Evolutionary conservation across 2,113 vertebrate genomes (phyloP), one percentile per base, ranked within the genome.

Genomic region (Callipepla squamata): DNA sequence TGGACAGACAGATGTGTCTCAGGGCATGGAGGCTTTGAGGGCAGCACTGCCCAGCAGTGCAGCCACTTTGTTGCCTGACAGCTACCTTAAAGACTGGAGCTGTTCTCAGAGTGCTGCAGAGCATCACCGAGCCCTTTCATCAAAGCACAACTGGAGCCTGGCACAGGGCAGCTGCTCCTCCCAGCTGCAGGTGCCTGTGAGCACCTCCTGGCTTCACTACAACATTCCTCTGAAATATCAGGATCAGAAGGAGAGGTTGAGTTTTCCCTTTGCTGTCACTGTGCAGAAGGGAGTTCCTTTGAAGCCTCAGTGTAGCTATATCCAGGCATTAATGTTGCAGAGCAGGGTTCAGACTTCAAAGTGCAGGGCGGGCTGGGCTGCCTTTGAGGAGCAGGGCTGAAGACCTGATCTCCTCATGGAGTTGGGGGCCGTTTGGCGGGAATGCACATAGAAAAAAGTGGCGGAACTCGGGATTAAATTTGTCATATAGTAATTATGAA

Each of bases 271-370:
- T 77, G 80, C 59, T 92, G 82, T 92, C 69, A 42, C 68, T 40
- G 58, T 87, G 92, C 47, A 22, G 70, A 44, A 89, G 86, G 25
- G 58, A 80, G 80, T n/a, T 69, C 79, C 96, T 96, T 97, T 96
- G 97, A 97, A 96, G 91, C 51, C 67, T 69, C 63, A 51, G 86
- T 68, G 80, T 45, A 75, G 80, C 62, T 89, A 81, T 92, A 89
- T 57, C 67, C 26, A 57, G 53, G 74, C 93, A 72, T 94, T 93
- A 95, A 96, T 95, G 86, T 82, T 30, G 9, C 12, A 87, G 87
- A 34, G 82, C 78, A 77, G 88, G 84, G 85, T 42, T 94, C 69
- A 13, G 4, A 79, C 94, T 97, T 97, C 97, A 97, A 97, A 97
- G 94, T 34, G 57, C 5, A 23, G 69, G 48, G 80, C 77, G 84